phyloP scores from a whole-genome alignment of 2,888 invertebrate genomes.

The Campopleginae sp. region DNA sequence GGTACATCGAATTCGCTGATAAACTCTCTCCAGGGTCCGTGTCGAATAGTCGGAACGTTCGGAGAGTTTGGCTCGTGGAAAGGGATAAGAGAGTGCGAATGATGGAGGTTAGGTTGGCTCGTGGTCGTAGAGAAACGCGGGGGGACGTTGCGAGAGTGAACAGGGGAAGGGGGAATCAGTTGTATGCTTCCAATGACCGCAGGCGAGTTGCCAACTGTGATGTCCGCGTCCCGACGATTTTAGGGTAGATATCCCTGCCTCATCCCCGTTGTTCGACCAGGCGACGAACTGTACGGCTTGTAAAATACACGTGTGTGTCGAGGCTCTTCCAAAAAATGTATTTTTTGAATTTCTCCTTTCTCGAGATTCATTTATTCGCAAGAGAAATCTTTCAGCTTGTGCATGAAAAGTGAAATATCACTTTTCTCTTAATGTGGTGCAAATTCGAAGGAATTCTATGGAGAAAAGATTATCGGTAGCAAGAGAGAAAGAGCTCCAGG shows the following conservation, averaged over 20 bases:
- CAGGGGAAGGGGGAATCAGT: slow-evolving; percentile 62
- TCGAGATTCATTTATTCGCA: background rate
- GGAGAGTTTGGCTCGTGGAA: slow-evolving; percentile 22
- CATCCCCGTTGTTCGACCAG: slow-evolving; percentile 22
- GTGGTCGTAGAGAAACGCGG: slow-evolving; percentile 60
- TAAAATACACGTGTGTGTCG: background rate
- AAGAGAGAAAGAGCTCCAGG: too few species aligned
- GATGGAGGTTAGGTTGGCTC: slow-evolving; percentile 64
- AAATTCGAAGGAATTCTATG: too few species aligned
- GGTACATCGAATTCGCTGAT: slow-evolving; percentile 39
- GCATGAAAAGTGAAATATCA: too few species aligned
- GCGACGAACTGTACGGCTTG: slow-evolving; percentile 29
- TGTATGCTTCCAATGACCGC: slow-evolving; percentile 68
- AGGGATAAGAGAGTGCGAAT: slow-evolving; percentile 31
- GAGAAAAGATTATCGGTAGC: too few species aligned
- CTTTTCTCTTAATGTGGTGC: too few species aligned
- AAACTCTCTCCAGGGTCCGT: slow-evolving; percentile 42
- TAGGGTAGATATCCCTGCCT: slow-evolving; percentile 37
- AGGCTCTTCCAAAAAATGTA: background rate
- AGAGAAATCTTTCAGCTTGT: too few species aligned
- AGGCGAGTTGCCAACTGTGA: slow-evolving; percentile 79
- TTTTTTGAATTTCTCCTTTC: background rate
- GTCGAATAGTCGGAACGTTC: slow-evolving; percentile 56
- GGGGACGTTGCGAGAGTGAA: slow-evolving; percentile 14
- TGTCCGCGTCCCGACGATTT: slow-evolving; percentile 74